Conservation (phyloP, 2,888 invertebrate species). For the Cheilosia soror region DNA sequence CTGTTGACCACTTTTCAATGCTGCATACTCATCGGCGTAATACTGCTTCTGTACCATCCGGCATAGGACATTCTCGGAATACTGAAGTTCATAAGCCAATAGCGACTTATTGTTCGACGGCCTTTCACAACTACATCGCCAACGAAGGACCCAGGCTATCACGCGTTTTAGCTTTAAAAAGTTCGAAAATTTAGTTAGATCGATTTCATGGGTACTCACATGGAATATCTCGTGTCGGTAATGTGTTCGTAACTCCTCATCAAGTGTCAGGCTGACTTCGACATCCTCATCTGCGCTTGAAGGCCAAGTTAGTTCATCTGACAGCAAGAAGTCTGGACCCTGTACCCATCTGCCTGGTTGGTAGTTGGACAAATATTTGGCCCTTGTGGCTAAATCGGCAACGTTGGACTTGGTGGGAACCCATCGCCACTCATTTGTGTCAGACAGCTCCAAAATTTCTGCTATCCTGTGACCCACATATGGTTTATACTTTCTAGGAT, state of each 20-base stretch:
- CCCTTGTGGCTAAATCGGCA: background rate
- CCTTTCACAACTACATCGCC: background rate
- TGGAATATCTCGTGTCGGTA: background rate
- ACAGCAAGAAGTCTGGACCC: slow-evolving; percentile 11
- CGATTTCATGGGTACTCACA: slow-evolving; percentile 13
- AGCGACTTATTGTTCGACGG: background rate
- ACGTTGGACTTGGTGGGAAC: background rate
- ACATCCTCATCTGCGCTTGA: background rate
- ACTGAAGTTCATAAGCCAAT: background rate
- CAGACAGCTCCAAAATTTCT: background rate
- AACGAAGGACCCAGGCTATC: slow-evolving; percentile 24
- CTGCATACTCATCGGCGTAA: slow-evolving; percentile 3
- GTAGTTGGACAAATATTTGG: background rate
- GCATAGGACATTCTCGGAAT: background rate
- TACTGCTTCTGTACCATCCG: slow-evolving; percentile 10
- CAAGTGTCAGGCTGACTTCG: background rate
- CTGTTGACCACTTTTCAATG: background rate
- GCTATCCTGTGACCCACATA: too few species aligned
- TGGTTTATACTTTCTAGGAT: slow-evolving; percentile 22
- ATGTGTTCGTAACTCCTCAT: background rate
- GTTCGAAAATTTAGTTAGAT: slow-evolving; percentile 21
- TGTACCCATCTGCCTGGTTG: slow-evolving; percentile 1
- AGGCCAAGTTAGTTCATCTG: background rate
- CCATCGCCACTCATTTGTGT: slow-evolving; percentile 35
- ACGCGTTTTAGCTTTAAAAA: slow-evolving; percentile 30